Evolutionary conservation across 2,888 invertebrate genomes (phyloP).

Genomic region (Eupithecia centaureata): DNA sequence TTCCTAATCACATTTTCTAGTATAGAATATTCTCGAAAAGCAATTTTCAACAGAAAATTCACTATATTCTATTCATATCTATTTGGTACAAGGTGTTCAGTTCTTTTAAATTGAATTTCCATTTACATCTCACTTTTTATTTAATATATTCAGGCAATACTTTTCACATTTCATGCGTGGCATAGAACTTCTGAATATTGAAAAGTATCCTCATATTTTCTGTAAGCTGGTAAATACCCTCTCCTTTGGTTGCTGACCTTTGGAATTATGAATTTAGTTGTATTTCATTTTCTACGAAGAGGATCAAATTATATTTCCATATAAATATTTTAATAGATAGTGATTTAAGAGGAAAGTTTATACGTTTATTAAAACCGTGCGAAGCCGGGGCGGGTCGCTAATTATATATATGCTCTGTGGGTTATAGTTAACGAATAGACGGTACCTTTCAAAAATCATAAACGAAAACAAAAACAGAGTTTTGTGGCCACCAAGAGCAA

Average conservation of each 20-base stretch:
- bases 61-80: neutral
- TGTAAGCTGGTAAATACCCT: neutral
- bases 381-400: too few relatives aligned
- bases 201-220: neutral
- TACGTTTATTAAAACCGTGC: too few relatives aligned
- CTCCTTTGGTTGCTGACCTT: slow-evolving; percentile 1
- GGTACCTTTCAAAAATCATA: too few relatives aligned
- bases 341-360: too few relatives aligned
- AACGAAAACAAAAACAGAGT: too few relatives aligned
- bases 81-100: neutral
- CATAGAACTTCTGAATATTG: slow-evolving; percentile 8
- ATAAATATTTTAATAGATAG: too few relatives aligned
- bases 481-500: too few relatives aligned
- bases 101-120: neutral
- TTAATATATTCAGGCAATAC: neutral
- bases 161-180: neutral
- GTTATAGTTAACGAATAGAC: too few relatives aligned
- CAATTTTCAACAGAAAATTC: neutral
- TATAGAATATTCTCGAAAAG: too few relatives aligned
- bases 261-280: neutral
- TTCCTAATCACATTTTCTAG: too few relatives aligned
- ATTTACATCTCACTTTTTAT: neutral
- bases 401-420: too few relatives aligned
- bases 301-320: too few relatives aligned
- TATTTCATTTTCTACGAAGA: neutral